Percentiles rank a stretch among this genome's conserved stretches.
Conservation (phyloP, 1,140 invertebrate species). For the Scaptomyza montana region DNA sequence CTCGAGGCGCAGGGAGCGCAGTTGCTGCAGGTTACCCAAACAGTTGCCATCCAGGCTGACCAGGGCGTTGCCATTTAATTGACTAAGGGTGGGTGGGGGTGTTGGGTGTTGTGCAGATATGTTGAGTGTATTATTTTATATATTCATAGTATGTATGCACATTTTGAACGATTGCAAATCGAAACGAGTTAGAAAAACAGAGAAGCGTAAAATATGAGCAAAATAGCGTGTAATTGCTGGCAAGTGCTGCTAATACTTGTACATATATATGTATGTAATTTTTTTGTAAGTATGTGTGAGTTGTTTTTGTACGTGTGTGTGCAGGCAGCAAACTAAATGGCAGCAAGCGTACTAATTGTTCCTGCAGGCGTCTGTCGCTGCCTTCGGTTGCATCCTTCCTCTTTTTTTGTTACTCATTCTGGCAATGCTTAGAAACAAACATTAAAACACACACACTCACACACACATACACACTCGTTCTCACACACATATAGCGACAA, state of each 20-base stretch:
- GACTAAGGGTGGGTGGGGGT: conserved; percentile 84
- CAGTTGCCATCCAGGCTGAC: conserved; percentile 85
- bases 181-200: conserved; percentile 54
- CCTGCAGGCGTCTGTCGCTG: conserved; percentile 42
- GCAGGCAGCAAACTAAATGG: conserved; percentile 49
- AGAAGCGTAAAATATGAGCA: conserved; percentile 59
- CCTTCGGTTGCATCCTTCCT: conserved; percentile 38
- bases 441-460: conserved; percentile 39
- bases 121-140: too few species aligned
- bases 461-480: conserved; percentile 5
- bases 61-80: conserved; percentile 89
- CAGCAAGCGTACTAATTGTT: conserved; percentile 48
- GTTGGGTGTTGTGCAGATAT: conserved; percentile 11
- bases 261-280: conserved; percentile 20
- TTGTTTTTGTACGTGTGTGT: conserved; percentile 34
- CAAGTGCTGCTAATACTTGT: conserved; percentile 23
- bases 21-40: conserved; percentile 85
- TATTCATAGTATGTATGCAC: conserved; percentile 1
- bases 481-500: conserved; percentile 15
- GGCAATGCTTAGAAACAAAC: conserved; percentile 66
- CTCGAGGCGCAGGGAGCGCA: conserved; percentile 88
- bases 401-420: conserved; percentile 6
- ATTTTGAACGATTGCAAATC: conserved; percentile 46
- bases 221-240: conserved; percentile 73
- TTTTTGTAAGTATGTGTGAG: conserved; percentile 13